Percentiles rank a stretch among this genome's conserved stretches.
Evolutionary conservation across 2,113 vertebrate genomes (phyloP).

Genomic region (Zosterops japonicus): DNA sequence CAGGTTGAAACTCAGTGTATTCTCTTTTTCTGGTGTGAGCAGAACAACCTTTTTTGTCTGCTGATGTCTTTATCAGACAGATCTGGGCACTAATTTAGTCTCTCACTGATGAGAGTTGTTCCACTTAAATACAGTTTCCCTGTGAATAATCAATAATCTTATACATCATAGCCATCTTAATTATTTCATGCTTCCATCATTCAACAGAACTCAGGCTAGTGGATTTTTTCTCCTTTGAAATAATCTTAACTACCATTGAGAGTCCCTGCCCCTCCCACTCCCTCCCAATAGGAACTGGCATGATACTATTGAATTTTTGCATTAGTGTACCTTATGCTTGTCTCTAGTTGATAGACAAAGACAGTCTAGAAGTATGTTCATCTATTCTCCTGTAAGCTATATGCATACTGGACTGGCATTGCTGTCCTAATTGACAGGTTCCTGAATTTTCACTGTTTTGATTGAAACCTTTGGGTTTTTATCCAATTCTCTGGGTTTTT

Average conservation of each 20-base stretch:
- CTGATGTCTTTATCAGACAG: constrained; percentile 20
- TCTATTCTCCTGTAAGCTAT: background rate
- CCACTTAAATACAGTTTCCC: constrained; percentile 38
- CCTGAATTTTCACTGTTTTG: background rate
- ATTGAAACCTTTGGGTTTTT: background rate
- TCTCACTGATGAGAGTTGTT: constrained; percentile 7
- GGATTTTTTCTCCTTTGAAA: background rate
- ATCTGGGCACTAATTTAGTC: constrained; percentile 11
- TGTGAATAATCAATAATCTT: constrained; percentile 37
- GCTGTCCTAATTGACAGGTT: background rate
- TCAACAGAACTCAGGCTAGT: background rate
- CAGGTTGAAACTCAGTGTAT: background rate
- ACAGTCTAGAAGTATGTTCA: background rate
- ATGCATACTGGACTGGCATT: background rate
- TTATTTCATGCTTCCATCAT: constrained; percentile 3
- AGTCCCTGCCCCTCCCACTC: background rate
- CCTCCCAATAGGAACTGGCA: background rate
- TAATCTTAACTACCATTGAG: constrained; percentile 22
- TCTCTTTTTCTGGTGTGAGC: background rate
- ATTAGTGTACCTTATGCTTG: background rate
- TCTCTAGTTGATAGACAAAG: background rate
- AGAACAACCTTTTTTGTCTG: constrained; percentile 25
- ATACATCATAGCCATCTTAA: background rate
- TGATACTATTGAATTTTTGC: background rate
- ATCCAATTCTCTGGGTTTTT: background rate